A percentile compares a stretch with the other conserved stretches of the same genome.
Conservation (phyloP, 2,113 vertebrate genomes). For the Eptatretus burgeri region DNA sequence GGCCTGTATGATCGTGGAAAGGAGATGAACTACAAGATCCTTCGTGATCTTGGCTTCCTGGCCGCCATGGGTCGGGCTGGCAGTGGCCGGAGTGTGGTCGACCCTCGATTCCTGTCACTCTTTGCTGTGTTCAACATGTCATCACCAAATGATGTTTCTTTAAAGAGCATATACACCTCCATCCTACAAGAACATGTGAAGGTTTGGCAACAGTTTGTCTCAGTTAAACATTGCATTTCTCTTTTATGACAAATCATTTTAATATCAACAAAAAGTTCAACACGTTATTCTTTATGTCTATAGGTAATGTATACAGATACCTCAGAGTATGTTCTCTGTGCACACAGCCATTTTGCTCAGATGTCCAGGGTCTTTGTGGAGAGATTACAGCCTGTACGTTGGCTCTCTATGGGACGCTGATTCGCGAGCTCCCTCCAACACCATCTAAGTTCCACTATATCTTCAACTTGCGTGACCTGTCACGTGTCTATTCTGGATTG, state of each 20-base stretch:
- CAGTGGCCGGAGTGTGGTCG: constrained; percentile 72
- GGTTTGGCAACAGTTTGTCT: no score
- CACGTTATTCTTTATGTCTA: no score
- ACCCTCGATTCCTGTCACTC: constrained; percentile 51
- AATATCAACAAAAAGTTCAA: no score
- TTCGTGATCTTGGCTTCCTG: constrained; percentile 56
- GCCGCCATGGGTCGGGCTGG: constrained; percentile 85
- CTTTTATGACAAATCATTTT: no score
- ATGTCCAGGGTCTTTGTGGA: constrained; percentile 25
- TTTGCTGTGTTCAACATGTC: constrained; percentile 61
- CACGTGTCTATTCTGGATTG: constrained; percentile 49
- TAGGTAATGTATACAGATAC: no score
- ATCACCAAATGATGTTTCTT: constrained; percentile 41
- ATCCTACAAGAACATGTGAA: constrained; percentile 51
- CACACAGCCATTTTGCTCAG: constrained; percentile 31
- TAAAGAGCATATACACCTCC: constrained; percentile 53
- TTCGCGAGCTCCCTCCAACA: constrained; percentile 52
- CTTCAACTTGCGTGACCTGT: constrained; percentile 75
- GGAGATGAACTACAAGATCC: constrained; percentile 49
- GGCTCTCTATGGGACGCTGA: constrained; percentile 37
- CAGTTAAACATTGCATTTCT: no score
- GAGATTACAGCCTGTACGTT: constrained; percentile 42
- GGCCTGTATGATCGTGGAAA: constrained; percentile 58
- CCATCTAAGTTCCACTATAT: constrained; percentile 94
- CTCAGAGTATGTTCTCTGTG: no score